Evolutionary conservation across 2,888 invertebrate species (phyloP).

Genomic region (Euzophera pinguis): DNA sequence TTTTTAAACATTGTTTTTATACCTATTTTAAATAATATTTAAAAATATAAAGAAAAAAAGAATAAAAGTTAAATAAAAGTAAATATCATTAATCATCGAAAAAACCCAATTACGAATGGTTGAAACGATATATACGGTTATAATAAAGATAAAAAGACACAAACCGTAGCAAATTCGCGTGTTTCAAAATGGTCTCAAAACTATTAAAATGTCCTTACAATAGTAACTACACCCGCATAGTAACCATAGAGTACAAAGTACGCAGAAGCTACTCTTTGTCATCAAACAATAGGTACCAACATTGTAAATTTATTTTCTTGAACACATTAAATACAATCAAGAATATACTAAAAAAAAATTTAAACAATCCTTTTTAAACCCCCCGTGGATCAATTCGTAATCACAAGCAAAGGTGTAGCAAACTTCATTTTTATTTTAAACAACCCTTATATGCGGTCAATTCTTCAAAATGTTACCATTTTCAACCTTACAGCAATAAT

Average conservation of each 20-base stretch:
- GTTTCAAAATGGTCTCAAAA: background rate
- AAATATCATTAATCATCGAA: no score
- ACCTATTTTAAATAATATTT: no score
- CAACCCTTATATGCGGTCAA: constrained; percentile 11
- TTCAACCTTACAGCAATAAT: constrained; percentile 11
- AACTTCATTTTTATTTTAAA: constrained; percentile 22
- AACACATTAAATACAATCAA: constrained; percentile 50
- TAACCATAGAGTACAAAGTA: constrained; percentile 29
- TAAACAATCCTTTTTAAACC: constrained; percentile 55
- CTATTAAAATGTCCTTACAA: constrained; percentile 1
- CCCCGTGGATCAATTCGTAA: constrained; percentile 57
- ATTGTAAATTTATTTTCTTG: constrained; percentile 46
- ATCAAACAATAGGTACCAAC: constrained; percentile 48
- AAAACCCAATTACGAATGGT: no score
- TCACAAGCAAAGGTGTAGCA: constrained; percentile 57
- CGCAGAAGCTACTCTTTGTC: constrained; percentile 57
- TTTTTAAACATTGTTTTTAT: no score
- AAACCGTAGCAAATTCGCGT: background rate
- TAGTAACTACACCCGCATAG: constrained; percentile 47
- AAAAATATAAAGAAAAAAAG: no score
- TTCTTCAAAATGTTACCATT: background rate
- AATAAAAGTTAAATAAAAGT: no score
- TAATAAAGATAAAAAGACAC: background rate
- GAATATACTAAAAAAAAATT: constrained; percentile 58
- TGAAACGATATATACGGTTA: no score